phyloP scores from a whole-genome alignment of 30 jellyfish, hydroid and myxozoan species.

The Aurelia aurita region DNA sequence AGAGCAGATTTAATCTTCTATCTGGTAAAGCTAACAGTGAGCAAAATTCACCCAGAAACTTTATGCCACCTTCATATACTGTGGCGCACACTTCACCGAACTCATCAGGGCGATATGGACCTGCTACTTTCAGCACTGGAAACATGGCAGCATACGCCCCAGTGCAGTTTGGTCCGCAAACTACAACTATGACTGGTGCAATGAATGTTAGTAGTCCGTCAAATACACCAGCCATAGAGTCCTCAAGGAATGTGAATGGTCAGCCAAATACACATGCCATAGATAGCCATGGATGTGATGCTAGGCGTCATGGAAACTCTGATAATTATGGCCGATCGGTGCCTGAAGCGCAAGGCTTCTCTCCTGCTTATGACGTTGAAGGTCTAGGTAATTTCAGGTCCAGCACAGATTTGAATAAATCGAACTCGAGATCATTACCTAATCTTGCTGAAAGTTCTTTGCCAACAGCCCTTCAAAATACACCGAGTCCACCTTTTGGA shows the following conservation, averaged over 20 bases:
- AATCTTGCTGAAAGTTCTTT: slow-evolving; percentile 47
- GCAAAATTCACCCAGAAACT: neutral
- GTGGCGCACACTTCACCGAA: neutral
- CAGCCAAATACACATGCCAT: neutral
- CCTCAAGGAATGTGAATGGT: neutral
- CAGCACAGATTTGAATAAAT: slow-evolving; percentile 32
- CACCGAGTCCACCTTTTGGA: neutral
- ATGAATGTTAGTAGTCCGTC: neutral
- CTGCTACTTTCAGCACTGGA: neutral
- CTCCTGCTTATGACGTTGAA: neutral
- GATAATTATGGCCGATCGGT: neutral
- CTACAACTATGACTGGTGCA: neutral
- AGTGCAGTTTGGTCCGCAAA: neutral
- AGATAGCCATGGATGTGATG: neutral
- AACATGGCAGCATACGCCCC: neutral
- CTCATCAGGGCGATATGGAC: neutral
- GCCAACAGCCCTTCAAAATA: neutral
- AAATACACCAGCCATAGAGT: neutral
- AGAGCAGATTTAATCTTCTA: neutral
- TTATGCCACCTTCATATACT: neutral
- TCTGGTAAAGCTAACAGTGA: neutral
- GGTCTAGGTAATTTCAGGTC: neutral
- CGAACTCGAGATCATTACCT: slow-evolving; percentile 81
- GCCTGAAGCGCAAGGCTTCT: neutral
- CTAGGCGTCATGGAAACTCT: neutral